Evolutionary conservation across 2,888 invertebrate genomes (phyloP).

Genomic region (Cabera pusaria): DNA sequence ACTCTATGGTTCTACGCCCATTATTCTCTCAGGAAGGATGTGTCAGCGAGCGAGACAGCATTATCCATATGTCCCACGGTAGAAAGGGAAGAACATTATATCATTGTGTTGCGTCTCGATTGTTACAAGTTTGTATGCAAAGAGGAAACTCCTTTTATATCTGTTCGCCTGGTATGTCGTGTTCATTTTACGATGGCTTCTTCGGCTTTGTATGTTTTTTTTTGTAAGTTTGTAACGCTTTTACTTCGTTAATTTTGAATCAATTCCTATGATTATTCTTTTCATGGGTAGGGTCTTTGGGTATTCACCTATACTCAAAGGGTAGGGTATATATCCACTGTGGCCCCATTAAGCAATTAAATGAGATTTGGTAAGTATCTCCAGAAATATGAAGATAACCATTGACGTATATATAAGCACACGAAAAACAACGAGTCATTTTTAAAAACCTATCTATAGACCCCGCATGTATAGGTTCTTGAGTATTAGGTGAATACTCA

Average conservation of each 20-base stretch:
- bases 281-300: too few relatives aligned
- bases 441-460: too few relatives aligned
- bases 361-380: too few relatives aligned
- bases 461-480: too few relatives aligned
- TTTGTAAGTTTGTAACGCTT: constrained; percentile 5
- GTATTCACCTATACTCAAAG: too few relatives aligned
- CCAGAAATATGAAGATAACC: too few relatives aligned
- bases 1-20: constrained; percentile 43
- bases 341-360: too few relatives aligned
- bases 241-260: background rate
- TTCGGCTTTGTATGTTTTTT: constrained; percentile 34
- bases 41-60: constrained; percentile 69
- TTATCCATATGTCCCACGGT: constrained; percentile 61
- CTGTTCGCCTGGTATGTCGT: constrained; percentile 47
- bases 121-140: constrained; percentile 71
- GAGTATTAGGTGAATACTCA: too few relatives aligned
- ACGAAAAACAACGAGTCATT: too few relatives aligned
- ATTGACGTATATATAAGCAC: too few relatives aligned
- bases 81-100: constrained; percentile 65
- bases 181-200: constrained; percentile 41
- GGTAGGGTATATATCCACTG: too few relatives aligned
- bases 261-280: too few relatives aligned
- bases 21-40: constrained; percentile 69
- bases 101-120: constrained; percentile 70
- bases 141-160: constrained; percentile 63